Base-by-base conservation (phyloP, 35 echinoderm and acorn worm genomes). In the Apostichopus japonicus region DNA sequence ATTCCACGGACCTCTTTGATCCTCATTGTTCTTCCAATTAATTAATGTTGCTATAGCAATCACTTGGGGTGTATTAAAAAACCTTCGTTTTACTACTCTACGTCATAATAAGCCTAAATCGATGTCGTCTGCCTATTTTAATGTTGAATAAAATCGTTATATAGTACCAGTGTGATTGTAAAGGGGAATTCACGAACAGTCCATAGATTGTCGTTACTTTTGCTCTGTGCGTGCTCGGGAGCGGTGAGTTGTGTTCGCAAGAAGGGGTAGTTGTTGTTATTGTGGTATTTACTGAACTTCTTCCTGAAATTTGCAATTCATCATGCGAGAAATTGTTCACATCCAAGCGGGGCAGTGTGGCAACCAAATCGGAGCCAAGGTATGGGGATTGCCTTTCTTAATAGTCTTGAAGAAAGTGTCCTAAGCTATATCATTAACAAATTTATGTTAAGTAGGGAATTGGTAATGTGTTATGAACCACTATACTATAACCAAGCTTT, bases 341-440 rank as follows among this genome's bases (percentile, higher is more conserved):
- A 93, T 98, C 6, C 96, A 98, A 92, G 96, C 96, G 79, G 96
- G 96, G 10, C 96, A 98, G 84, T 98, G 96, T 86, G 96, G 96
- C 79, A 98, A 98, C 94, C 96, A 98, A 92, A 98, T 98, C 21
- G 96, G 96, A 79, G 96, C 96, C 24, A 98, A 98, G 94, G 96
- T 98, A 95, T 57, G 81, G 27, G 17, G 16, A 75, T 75, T 15
- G 17, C 6, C 15, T 19, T 75, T 75, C 14, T 75, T 75, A 19
- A 75, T 61, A 44, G 33, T 15, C 63, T 67, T 67, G 63, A 67
- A 11, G 19, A 67, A 67, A 67, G 4, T 19, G 19, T 75, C 17
- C 2, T 75, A 75, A 23, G 71, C 71, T 75, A 23, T 2, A 44
- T 75, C 71, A 75, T 75, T 75, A 19, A 23, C 21, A 75, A 7